A percentile compares a stretch with the other conserved stretches of the same genome.
These are phyloP conservation scores for Henicopernis longicauda DNA, from an alignment of 2,113 vertebrate species.

Conservation along the genomic window DNA sequence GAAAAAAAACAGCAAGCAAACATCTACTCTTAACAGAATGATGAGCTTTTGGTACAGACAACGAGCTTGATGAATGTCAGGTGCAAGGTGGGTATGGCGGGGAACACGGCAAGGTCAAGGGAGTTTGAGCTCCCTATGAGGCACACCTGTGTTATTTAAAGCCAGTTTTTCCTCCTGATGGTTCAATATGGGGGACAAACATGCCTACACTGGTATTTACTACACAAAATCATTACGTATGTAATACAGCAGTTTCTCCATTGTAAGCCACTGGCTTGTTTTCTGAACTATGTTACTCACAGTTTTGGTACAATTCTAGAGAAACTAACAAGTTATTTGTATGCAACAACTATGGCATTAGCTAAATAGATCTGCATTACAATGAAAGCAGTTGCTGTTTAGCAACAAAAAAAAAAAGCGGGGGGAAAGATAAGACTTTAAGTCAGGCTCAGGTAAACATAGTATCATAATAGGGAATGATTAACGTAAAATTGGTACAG, in stretches of 20 bases:
- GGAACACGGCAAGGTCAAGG: neutral
- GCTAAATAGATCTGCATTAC: conserved; percentile 1
- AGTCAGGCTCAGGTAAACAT: neutral
- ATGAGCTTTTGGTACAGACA: neutral
- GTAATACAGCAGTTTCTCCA: neutral
- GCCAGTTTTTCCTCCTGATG: neutral
- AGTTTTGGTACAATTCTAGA: neutral
- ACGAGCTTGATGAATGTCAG: neutral
- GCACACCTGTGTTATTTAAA: neutral
- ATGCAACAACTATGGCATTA: neutral
- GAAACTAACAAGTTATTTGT: neutral
- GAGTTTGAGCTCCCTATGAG: neutral
- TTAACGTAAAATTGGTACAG: neutral
- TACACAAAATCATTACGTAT: neutral
- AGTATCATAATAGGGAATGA: neutral
- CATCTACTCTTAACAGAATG: rapidly evolving
- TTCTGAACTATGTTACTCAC: neutral
- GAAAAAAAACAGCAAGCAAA: neutral
- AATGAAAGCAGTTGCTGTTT: neutral
- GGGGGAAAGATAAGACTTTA: rapidly evolving
- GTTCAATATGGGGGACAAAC: neutral
- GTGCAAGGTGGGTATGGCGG: rapidly evolving
- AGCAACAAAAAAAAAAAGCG: neutral
- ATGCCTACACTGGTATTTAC: neutral
- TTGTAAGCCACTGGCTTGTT: neutral